Percentiles rank a stretch among this genome's conserved stretches.
These are phyloP conservation scores for Sericinus montela DNA, from an alignment of 2,888 invertebrate genomes.

Conservation along the genomic window DNA sequence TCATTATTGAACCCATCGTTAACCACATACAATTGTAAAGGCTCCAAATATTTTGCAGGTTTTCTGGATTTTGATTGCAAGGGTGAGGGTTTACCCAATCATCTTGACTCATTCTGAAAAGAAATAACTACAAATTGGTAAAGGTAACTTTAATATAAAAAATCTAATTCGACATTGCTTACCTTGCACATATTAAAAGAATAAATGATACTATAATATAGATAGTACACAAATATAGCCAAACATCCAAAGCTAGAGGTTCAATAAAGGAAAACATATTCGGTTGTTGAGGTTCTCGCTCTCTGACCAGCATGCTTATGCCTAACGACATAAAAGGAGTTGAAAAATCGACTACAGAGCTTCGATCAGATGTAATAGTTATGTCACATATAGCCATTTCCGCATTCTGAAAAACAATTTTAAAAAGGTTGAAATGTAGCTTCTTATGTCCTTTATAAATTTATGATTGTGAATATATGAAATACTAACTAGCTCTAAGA, in stretches of 20 bases:
- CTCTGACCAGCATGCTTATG: conserved; percentile 91
- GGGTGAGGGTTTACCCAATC: conserved; percentile 98
- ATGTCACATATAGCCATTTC: conserved; percentile 96
- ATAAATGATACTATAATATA: conserved; percentile 90
- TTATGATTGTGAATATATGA: not conserved
- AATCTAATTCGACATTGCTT: conserved; percentile 7
- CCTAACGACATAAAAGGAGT: conserved; percentile 98
- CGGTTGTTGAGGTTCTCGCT: conserved; percentile 86
- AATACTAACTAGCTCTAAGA: conserved; percentile 84
- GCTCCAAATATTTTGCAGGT: conserved; percentile 92
- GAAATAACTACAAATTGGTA: not conserved
- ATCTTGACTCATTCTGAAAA: conserved; percentile 87
- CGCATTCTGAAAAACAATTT: conserved; percentile 82
- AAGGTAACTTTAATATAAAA: not conserved
- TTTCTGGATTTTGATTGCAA: conserved; percentile 89
- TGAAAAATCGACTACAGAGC: conserved; percentile 93
- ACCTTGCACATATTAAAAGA: conserved; percentile 89
- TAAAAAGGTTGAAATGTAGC: not conserved
- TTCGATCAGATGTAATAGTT: conserved; percentile 94
- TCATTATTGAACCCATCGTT: conserved; percentile 93
- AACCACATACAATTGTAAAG: conserved; percentile 95
- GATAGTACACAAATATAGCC: conserved; percentile 92
- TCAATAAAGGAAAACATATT: conserved; percentile 92
- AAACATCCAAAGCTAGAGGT: conserved; percentile 90
- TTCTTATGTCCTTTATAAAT: too few relatives aligned